Conservation (phyloP, 2,113 vertebrate species). For the Solea senegalensis region DNA sequence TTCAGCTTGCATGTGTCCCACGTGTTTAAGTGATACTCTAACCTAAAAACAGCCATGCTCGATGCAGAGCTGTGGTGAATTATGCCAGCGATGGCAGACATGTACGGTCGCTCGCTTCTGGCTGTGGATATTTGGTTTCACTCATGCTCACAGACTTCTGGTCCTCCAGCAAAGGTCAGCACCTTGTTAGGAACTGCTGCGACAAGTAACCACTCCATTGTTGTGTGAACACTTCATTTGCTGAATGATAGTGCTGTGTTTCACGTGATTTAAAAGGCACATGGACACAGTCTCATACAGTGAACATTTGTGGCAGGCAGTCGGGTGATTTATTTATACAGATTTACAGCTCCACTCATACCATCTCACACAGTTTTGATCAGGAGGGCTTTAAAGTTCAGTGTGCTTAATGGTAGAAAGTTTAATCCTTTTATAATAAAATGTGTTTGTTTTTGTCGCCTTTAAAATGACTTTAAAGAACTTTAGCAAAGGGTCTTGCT, state of each 20-base stretch:
- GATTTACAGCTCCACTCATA: too few species aligned
- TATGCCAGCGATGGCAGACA: constrained; percentile 75
- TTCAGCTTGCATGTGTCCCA: constrained; percentile 59
- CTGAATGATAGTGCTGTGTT: neutral
- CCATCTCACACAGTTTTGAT: too few species aligned
- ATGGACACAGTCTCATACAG: too few species aligned
- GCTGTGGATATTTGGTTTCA: constrained; percentile 64
- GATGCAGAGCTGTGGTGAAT: constrained; percentile 71
- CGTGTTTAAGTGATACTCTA: constrained; percentile 63
- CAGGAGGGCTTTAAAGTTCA: too few species aligned
- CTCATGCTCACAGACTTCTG: constrained; percentile 61
- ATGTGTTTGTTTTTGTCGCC: too few species aligned
- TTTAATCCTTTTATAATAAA: too few species aligned
- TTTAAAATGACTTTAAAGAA: too few species aligned
- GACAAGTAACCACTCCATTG: constrained; percentile 52
- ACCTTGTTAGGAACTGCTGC: constrained; percentile 67
- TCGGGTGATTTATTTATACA: too few species aligned
- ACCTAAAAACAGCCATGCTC: constrained; percentile 75
- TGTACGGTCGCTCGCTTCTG: constrained; percentile 65
- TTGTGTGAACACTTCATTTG: constrained; percentile 15
- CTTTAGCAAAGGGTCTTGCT: too few species aligned
- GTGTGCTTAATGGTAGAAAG: too few species aligned
- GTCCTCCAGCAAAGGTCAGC: constrained; percentile 65
- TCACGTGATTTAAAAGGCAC: neutral
- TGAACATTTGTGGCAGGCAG: too few species aligned